Evolutionary conservation across 2,797 vertebrate genomes (phyloP), one percentile per base, ranked within the genome.

Genomic region (Tangara arthus): DNA sequence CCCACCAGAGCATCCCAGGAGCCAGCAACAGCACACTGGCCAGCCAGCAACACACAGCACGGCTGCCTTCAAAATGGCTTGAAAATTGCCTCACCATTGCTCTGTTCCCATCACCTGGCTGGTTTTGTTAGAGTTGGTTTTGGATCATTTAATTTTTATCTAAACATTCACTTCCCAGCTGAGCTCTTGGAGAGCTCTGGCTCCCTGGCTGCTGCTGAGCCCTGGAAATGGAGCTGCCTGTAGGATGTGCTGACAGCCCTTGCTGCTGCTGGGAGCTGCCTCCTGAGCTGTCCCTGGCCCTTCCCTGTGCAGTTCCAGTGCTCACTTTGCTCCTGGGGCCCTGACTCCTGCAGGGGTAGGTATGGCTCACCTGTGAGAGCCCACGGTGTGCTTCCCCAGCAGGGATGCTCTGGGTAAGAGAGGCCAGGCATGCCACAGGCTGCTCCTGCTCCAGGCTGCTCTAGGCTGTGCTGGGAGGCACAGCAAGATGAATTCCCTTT

Each of bases 141-240:
- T 70, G 90, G 75, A 85, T 77, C 46, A 53, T 75, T 94, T 93
- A 71, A 39, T 78, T 94, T 87, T 93, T 85, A 83, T 75, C 87
- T 68, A 81, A 94, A 81, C 69, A 20, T 64, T 91, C 63, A 27
- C 61, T 82, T 78, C 76, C 65, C 77, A 91, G 80, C 93, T 72
- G 80, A 88, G 90, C 18, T 68, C 69, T 76, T 68, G 82, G 73
- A 77, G 47, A 71, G 41, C 86, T 77, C 56, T n/a, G 20, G 24
- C 49, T 81, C 27, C 50, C 49, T 12, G 46, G 12, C 32, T 61
- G 17, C 53, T 21, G 57, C 39, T 77, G 60, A 77, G 59, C n/a
- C 41, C 50, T 59, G 59, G 66, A 53, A 82, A 76, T 28, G 50
- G 55, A 75, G 10, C 28, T 85, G 65, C 84, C 53, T 39, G 50